Percentiles rank a stretch among this genome's conserved stretches.
Evolutionary conservation across 2,888 invertebrate species (phyloP).

Genomic region (Clistopyga incitator): DNA sequence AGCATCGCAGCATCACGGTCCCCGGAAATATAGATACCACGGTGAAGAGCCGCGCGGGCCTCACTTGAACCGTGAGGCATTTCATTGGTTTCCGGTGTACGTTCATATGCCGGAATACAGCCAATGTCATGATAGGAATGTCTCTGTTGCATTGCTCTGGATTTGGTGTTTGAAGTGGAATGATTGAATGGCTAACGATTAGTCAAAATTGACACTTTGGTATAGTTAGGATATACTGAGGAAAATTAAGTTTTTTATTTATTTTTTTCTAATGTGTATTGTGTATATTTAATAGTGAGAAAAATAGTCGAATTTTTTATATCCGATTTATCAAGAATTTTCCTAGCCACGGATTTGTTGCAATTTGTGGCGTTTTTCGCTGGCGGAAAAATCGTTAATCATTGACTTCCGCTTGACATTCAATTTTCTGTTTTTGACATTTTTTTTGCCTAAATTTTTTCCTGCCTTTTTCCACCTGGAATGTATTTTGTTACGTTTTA

Average conservation of each 20-base stretch:
- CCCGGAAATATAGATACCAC: conserved; percentile 49
- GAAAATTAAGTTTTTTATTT: neutral
- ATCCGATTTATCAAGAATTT: too few species aligned
- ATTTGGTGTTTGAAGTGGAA: conserved; percentile 2
- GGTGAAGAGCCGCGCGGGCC: conserved; percentile 69
- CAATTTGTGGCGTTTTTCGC: too few species aligned
- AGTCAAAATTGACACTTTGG: neutral
- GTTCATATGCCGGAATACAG: conserved; percentile 17
- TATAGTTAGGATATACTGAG: too few species aligned
- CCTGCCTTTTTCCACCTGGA: too few species aligned
- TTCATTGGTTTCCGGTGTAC: conserved; percentile 72
- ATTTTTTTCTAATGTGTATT: neutral
- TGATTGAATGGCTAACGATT: neutral
- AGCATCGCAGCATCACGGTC: conserved; percentile 35
- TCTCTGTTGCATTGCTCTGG: neutral
- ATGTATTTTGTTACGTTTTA: too few species aligned
- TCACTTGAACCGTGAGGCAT: conserved; percentile 74
- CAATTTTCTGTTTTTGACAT: too few species aligned
- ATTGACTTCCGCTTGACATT: too few species aligned
- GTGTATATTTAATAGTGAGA: neutral
- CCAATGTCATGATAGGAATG: neutral
- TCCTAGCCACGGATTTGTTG: too few species aligned
- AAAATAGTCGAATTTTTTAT: neutral
- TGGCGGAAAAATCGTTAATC: too few species aligned
- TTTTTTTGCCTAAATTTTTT: too few species aligned